Conservation (phyloP, 2,113 vertebrate genomes). For the Notarius quadriscutis region DNA sequence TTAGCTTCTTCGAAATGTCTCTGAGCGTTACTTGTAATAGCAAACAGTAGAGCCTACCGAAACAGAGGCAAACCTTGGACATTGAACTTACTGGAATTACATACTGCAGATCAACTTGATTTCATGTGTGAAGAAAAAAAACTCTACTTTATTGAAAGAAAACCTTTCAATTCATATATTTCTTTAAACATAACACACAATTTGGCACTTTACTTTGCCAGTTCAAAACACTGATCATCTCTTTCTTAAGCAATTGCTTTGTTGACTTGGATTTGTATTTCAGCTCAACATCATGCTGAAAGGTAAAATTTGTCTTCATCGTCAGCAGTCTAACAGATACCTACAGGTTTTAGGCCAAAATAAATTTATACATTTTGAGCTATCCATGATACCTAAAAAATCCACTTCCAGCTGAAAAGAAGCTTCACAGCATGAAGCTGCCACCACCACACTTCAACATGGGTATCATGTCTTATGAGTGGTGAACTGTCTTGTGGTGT, state of each 20-base stretch:
- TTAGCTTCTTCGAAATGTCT: no score
- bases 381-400: not conserved
- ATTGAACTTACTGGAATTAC: not conserved
- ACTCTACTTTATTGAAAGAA: not conserved
- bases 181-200: no score
- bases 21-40: no score
- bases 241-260: no score
- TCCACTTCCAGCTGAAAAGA: not conserved
- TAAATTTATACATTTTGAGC: not conserved
- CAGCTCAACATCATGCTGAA: not conserved
- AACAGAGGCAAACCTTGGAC: not conserved
- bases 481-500: not conserved
- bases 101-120: not conserved
- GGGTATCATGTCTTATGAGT: not conserved
- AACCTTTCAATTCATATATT: no score
- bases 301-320: no score
- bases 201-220: not conserved
- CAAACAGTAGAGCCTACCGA: no score
- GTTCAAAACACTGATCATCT: not conserved
- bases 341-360: not conserved
- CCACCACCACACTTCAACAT: not conserved
- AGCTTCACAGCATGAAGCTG: not conserved
- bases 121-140: no score
- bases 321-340: no score
- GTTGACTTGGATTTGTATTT: not conserved